Evolutionary conservation across 2,888 invertebrate genomes (phyloP), one percentile per base, ranked within the genome.

Genomic region (Parnassius orleans): DNA sequence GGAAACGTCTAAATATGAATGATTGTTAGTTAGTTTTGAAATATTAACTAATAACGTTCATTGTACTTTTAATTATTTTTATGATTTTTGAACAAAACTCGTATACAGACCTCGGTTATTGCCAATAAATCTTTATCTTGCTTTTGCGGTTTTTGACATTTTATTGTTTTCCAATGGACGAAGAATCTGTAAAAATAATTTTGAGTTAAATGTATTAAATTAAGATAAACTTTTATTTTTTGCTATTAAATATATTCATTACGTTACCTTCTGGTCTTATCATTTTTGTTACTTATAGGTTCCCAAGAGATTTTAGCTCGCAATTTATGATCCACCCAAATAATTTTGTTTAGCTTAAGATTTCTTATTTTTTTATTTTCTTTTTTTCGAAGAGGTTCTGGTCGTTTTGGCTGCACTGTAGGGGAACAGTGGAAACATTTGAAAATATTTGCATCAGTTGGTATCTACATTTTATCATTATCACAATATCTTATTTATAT

Each of bases 61-160:
- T 33, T 33, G 5, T 33, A 33, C 33, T 33, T 33, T 33, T 33
- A 33, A 33, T 33, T 33, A 33, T 33, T 33, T 33, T 7, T 33
- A 33, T 33, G 5, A 33, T 33, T 33, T 33, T 7, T 33, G 33
- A 33, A 33, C 33, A 33, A 33, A 33, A 33, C 33, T 33, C 33
- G 33, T 41, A 53, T 54, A 66, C 68, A 72, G 86, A 93, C 93
- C 83, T 92, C 90, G 19, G 93, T 93, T n/a, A 86, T 89, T 10
- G 92, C 93, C 1, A 90, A 84, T 60, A 92, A 78, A 64, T 86
- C 90, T 71, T 90, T 88, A 69, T 82, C 83, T 60, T 78, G 74
- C 61, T 81, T 82, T 65, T 78, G 78, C 41, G 81, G 80, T 64
- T 85, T 80, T 66, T 79, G 79, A 69, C 87, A 87, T 70, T 90